These are phyloP conservation scores for Autographa gamma DNA, from an alignment of 2,888 invertebrate species.

Conservation along the genomic window DNA sequence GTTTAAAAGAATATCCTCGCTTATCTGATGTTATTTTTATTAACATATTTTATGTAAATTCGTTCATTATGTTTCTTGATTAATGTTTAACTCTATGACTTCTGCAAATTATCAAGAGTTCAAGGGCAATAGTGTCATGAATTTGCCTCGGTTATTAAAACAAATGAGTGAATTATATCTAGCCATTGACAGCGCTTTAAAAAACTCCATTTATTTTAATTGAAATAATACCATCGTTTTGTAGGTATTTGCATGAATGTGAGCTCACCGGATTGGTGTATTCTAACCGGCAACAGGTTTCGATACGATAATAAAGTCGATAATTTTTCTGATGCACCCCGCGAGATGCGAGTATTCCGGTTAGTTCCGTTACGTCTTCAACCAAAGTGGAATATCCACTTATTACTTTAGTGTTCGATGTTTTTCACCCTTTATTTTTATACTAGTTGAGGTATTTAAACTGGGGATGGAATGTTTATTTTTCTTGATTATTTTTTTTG, in stretches of 20 bases:
- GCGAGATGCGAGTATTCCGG: conserved; percentile 51
- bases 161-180: conserved; percentile 36
- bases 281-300: conserved; percentile 44
- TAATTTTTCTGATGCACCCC: conserved; percentile 60
- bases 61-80: conserved; percentile 61
- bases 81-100: conserved; percentile 59
- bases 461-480: neutral
- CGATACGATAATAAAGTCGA: conserved; percentile 50
- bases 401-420: conserved; percentile 49
- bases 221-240: conserved; percentile 39
- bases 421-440: conserved; percentile 28
- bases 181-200: conserved; percentile 18
- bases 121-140: conserved; percentile 60
- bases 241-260: conserved; percentile 43
- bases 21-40: conserved; percentile 41
- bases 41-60: conserved; percentile 62
- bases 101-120: conserved; percentile 63
- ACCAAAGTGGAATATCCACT: conserved; percentile 54
- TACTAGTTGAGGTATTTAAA: neutral
- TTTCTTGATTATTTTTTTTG: neutral
- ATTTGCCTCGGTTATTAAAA: conserved; percentile 38
- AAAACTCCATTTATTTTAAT: conserved; percentile 39
- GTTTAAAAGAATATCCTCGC: conserved; percentile 47
- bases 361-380: conserved; percentile 57
- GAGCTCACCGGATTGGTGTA: conserved; percentile 43